Conservation (phyloP, 2,113 vertebrate species). For the Gnathonemus longibarbis region DNA sequence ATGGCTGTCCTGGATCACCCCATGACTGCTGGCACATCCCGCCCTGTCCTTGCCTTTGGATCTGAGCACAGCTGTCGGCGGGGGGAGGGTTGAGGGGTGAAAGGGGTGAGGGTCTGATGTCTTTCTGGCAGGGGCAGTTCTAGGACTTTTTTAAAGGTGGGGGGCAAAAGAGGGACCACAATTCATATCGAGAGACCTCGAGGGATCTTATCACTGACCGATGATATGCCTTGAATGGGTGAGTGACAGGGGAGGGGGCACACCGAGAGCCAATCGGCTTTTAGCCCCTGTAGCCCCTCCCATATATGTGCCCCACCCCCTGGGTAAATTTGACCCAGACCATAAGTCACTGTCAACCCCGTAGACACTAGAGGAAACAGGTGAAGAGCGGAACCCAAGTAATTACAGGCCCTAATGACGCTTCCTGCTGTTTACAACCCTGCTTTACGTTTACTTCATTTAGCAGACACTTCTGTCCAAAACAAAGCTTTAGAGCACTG, state of each 20-base stretch:
- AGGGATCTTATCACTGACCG: background rate
- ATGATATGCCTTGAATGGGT: background rate
- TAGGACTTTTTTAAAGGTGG: background rate
- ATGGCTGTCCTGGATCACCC: background rate
- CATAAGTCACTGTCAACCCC: background rate
- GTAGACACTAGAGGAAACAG: background rate
- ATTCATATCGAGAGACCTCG: background rate
- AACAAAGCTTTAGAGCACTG: slow-evolving; percentile 47
- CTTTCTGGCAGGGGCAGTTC: background rate
- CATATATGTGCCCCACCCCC: background rate
- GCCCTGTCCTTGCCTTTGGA: background rate
- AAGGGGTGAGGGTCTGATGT: background rate
- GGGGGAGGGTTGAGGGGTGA: background rate
- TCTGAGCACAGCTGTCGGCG: background rate
- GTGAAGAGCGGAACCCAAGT: background rate
- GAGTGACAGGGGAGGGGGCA: background rate
- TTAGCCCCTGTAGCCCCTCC: background rate
- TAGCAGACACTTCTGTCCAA: background rate
- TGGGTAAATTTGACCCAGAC: background rate
- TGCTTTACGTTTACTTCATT: slow-evolving; percentile 56
- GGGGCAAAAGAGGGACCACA: background rate
- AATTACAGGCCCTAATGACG: background rate
- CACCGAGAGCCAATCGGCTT: background rate
- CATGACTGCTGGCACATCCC: background rate
- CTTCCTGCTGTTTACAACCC: slow-evolving; percentile 42